Base-by-base conservation (phyloP, 2,797 vertebrate genomes). In the Pipistrellus pipistrellus region DNA sequence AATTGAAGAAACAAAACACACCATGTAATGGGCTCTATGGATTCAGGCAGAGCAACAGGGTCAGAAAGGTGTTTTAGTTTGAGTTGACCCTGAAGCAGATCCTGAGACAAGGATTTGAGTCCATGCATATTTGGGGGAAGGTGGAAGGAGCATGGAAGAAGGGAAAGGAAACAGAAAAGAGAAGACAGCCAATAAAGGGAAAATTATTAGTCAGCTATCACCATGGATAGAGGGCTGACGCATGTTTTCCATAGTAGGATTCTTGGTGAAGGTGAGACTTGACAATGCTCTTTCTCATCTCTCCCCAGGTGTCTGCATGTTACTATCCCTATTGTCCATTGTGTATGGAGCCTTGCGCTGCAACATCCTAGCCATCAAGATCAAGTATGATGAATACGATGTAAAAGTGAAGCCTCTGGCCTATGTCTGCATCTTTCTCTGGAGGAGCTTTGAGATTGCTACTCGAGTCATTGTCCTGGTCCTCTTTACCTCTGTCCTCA, bases 291-390 rank as follows among this genome's bases (percentile, higher is more conserved):
- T 96, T 92, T 94, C 62, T 96, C 95, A 96, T 98, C 48, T 98
- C 95, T 97, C 85, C 90, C 84, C 94, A 99, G 99, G 99, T 91
- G 96, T 99, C 59, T 98, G 99, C 92, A 99, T 99, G 99, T 97
- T 98, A 72, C 99, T 99, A 91, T 99, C 99, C 80, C 98, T 99
- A 44, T 98, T 99, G 88, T 99, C 99, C 35, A 99, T 99, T 62
- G 99, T 99, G 51, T 99, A 99, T 0, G 99, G 99, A 44, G 99
- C 99, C 11, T 98, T 99, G 89, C 99, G 99, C 96, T 99, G 99
- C 98, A 99, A 99, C 98, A 99, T 99, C 97, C 98, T 99, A 97
- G 99, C 99, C 88, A 99, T 99, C 91, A 99, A 99, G 98, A 99
- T 99, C 85, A 99, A 99, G 96, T 99, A 99, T 0, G 99, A 99